Percentiles rank a stretch among this genome's conserved stretches.
These are phyloP conservation scores for Macaca nemestrina DNA, from an alignment of 2,113 vertebrate species.

Conservation along the genomic window DNA sequence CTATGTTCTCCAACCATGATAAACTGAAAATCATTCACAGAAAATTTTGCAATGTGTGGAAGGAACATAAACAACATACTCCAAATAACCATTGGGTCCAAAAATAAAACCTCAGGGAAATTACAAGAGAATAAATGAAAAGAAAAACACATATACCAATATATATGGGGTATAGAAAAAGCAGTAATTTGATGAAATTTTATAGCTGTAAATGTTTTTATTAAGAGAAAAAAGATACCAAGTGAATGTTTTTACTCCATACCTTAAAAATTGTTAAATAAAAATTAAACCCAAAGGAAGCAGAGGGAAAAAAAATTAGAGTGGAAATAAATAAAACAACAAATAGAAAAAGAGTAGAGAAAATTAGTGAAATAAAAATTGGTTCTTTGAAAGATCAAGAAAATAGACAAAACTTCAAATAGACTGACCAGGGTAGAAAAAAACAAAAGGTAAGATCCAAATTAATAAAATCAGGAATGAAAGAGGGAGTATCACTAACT, in stretches of 20 bases:
- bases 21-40: background rate
- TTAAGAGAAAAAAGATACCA: background rate
- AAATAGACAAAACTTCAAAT: background rate
- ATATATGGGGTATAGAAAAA: background rate
- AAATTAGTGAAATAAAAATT: background rate
- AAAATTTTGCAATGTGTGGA: background rate
- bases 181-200: background rate
- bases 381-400: conserved; percentile 1
- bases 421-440: background rate
- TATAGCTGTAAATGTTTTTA: background rate
- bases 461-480: background rate
- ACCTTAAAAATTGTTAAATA: background rate
- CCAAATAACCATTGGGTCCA: background rate
- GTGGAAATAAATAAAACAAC: background rate
- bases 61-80: background rate
- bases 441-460: background rate
- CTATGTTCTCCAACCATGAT: background rate
- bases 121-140: background rate
- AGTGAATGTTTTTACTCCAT: background rate
- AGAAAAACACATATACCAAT: background rate
- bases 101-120: background rate
- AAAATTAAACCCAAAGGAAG: background rate
- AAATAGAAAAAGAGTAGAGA: conserved; percentile 10
- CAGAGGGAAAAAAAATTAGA: background rate
- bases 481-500: background rate